These are phyloP conservation scores for Otus sunia DNA, from an alignment of 2,113 vertebrate species.

Conservation along the genomic window DNA sequence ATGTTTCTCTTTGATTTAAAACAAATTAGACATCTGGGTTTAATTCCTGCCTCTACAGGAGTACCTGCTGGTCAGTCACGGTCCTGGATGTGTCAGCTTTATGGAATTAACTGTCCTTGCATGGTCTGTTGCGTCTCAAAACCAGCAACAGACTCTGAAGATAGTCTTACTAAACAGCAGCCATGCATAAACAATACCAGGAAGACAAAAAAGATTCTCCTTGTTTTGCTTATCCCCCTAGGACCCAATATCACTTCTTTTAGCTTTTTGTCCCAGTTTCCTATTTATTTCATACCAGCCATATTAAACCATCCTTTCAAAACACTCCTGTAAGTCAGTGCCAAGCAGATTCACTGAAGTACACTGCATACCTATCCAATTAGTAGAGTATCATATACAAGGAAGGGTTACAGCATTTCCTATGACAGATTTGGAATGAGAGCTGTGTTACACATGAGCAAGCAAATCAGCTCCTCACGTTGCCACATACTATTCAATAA, in stretches of 20 bases:
- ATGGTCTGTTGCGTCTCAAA: neutral
- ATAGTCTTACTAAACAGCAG: neutral
- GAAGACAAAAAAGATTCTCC: neutral
- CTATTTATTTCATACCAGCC: neutral
- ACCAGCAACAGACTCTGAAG: neutral
- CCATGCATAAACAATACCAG: neutral
- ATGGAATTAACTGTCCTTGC: neutral
- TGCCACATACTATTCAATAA: neutral
- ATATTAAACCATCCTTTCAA: neutral
- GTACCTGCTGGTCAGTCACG: neutral
- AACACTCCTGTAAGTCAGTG: neutral
- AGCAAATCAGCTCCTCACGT: fast-evolving
- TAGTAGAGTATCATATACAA: neutral
- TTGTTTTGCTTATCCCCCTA: neutral
- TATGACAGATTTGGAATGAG: neutral
- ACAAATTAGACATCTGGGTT: neutral
- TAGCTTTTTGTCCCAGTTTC: neutral
- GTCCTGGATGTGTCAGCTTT: neutral
- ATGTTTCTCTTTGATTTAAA: neutral
- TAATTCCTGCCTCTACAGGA: neutral
- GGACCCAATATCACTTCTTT: neutral
- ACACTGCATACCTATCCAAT: neutral
- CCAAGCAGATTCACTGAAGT: neutral
- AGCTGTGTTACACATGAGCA: neutral
- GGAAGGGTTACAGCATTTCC: neutral